A percentile compares a stretch with the other conserved stretches of the same genome.
These are phyloP conservation scores for Pecten maximus DNA, from an alignment of 2,888 invertebrate species.

Conservation along the genomic window DNA sequence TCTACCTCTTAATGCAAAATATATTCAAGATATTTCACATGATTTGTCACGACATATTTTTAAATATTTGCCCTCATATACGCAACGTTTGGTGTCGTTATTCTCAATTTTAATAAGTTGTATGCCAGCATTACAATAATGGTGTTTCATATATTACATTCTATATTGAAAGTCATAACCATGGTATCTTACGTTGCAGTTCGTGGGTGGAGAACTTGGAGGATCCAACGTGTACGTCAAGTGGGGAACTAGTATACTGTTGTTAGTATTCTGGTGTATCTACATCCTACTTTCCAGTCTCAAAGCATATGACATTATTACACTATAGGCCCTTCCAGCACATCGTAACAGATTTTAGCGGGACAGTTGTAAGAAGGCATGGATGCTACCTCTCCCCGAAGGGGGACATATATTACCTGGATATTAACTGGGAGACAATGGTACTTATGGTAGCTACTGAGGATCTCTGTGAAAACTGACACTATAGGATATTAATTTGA, in stretches of 20 bases:
- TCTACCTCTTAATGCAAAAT: too few relatives aligned
- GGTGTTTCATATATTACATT: too few relatives aligned
- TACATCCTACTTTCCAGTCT: conserved; percentile 74
- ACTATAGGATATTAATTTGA: neutral
- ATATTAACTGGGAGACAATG: neutral
- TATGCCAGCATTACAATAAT: too few relatives aligned
- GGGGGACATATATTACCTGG: neutral
- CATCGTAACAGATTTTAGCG: neutral
- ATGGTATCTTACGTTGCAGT: conserved; percentile 64
- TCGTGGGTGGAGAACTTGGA: conserved; percentile 79
- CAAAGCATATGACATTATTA: conserved; percentile 66
- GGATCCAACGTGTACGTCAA: conserved; percentile 68
- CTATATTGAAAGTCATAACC: neutral
- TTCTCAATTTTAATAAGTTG: too few relatives aligned
- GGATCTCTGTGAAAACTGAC: conserved; percentile 21
- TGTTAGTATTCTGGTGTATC: conserved; percentile 73
- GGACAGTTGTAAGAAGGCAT: neutral
- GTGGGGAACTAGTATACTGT: conserved; percentile 60
- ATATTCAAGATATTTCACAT: too few relatives aligned
- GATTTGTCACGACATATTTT: too few relatives aligned
- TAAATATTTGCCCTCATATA: too few relatives aligned
- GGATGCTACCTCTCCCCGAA: neutral
- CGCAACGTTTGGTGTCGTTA: too few relatives aligned
- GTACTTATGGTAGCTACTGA: neutral
- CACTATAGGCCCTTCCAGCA: conserved; percentile 19